A percentile compares a stretch with the other conserved stretches of the same genome.
These are phyloP conservation scores for Protonibea diacanthus DNA, from an alignment of 2,797 vertebrate genomes.

Conservation along the genomic window DNA sequence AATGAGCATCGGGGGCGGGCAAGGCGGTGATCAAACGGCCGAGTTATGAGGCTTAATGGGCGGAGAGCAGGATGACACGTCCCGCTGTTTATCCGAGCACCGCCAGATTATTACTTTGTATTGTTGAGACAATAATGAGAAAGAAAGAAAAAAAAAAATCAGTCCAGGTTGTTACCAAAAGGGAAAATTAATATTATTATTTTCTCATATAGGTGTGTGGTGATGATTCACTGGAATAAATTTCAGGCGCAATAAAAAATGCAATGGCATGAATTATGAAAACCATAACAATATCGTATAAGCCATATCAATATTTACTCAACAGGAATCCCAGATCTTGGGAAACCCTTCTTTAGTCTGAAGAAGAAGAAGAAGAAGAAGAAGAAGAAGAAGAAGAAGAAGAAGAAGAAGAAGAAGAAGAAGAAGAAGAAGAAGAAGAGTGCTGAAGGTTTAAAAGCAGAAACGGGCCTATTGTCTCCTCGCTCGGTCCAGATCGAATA, in stretches of 20 bases:
- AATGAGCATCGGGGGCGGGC: conserved; percentile 77
- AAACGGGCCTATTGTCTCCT: not conserved
- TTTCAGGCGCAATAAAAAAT: conserved; percentile 72
- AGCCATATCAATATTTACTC: conserved; percentile 77
- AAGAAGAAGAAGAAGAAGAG: not conserved
- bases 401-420: not conserved
- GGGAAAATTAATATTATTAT: not conserved
- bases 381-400: not conserved
- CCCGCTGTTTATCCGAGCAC: not conserved
- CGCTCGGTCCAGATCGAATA: not conserved
- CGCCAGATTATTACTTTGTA: not conserved
- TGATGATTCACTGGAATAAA: conserved; percentile 33
- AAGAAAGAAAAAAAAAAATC: not conserved
- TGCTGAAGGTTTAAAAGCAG: not conserved
- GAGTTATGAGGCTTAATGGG: conserved; percentile 74
- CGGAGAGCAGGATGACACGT: conserved; percentile 32
- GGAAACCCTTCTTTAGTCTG: conserved; percentile 49
- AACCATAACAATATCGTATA: conserved; percentile 72
- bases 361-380: not conserved
- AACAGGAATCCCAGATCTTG: conserved; percentile 63
- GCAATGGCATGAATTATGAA: conserved; percentile 79
- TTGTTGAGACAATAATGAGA: conserved; percentile 2
- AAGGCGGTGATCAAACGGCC: conserved; percentile 78
- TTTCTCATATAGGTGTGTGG: not conserved
- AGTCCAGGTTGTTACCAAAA: not conserved